phyloP scores from a whole-genome alignment of 30 jellyfish, hydroid and myxozoan species.

The Mastigias papua region DNA sequence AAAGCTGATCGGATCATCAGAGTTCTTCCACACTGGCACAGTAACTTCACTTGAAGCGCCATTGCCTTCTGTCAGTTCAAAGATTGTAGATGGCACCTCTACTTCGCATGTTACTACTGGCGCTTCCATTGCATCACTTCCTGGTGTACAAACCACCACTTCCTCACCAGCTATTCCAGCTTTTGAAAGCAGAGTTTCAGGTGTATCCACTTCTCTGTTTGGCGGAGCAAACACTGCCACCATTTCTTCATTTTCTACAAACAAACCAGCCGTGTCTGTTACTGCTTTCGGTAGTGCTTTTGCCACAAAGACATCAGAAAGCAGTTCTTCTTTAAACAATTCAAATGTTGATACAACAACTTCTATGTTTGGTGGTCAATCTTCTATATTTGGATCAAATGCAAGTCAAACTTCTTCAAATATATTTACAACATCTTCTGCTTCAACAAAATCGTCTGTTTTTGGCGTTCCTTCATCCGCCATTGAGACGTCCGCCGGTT shows the following conservation, averaged over 20 bases:
- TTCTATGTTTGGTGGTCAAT: slow-evolving; percentile 14
- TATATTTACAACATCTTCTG: slow-evolving; percentile 45
- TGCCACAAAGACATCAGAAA: neutral
- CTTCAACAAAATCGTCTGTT: slow-evolving; percentile 26
- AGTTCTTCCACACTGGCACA: no score
- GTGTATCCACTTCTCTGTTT: neutral
- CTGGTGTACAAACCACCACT: neutral
- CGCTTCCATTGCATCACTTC: neutral
- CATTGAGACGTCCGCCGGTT: neutral
- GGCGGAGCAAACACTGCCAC: neutral
- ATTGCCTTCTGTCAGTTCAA: neutral
- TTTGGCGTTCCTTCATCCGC: slow-evolving; percentile 8
- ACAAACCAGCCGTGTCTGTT: neutral
- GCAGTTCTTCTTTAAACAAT: neutral
- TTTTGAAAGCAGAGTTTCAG: neutral
- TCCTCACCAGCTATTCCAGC: neutral
- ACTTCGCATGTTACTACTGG: neutral
- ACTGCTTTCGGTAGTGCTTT: neutral
- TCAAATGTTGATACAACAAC: slow-evolving; percentile 18
- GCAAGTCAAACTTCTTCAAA: slow-evolving; percentile 13
- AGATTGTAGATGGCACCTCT: neutral
- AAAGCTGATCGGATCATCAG: no score
- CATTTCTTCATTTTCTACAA: neutral
- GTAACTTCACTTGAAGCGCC: no score
- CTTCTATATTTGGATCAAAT: slow-evolving; percentile 4